Conservation (phyloP, 1,140 invertebrate genomes). For the Brachionus rubens region DNA sequence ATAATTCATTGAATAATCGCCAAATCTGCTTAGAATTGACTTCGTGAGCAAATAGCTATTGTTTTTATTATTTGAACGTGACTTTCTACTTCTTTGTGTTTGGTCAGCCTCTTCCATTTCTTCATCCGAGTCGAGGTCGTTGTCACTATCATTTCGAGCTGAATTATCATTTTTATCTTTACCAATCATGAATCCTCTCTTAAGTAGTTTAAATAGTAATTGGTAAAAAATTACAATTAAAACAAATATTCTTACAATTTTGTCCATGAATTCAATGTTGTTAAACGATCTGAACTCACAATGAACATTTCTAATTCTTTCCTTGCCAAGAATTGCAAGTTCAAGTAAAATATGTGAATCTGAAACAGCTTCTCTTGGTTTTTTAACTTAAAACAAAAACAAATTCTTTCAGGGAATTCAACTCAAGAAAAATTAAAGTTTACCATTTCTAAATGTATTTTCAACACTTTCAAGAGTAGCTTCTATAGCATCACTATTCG, state of each 20-base stretch:
- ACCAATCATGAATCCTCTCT: conserved; percentile 28
- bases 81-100: neutral
- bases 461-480: conserved; percentile 29
- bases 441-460: conserved; percentile 42
- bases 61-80: conserved; percentile 6
- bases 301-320: conserved; percentile 41
- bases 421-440: neutral
- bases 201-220: neutral
- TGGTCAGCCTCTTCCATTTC: neutral
- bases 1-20: conserved; percentile 20
- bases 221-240: neutral
- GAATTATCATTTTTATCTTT: neutral
- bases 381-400: conserved; percentile 21
- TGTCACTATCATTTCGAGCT: neutral
- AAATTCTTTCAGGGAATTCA: neutral
- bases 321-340: conserved; percentile 32
- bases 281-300: conserved; percentile 44
- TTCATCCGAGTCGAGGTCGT: neutral
- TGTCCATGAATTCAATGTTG: conserved; percentile 41
- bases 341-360: conserved; percentile 35
- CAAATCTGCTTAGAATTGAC: conserved; percentile 20
- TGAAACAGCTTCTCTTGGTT: conserved; percentile 32
- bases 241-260: conserved; percentile 36
- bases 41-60: neutral
- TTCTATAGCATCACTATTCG: conserved; percentile 42